Evolutionary conservation across 2,888 invertebrate species (phyloP), one percentile per base, ranked within the genome.

Genomic region (Synanthedon vespiformis): DNA sequence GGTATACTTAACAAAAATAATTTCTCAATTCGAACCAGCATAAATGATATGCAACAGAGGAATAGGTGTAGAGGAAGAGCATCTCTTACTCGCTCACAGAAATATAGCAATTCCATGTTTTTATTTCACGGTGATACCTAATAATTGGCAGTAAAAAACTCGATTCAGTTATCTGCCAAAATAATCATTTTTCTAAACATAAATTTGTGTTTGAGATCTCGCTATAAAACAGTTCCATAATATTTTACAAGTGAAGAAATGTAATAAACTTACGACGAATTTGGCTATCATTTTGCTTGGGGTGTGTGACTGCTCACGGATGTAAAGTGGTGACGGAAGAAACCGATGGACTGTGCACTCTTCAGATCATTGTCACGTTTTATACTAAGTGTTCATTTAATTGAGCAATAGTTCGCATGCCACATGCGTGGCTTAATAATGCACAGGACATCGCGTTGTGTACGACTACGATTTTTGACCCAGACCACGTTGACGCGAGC

Each of bases 241-340:
- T 2, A 48, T 48, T n/a, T n/a, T 22, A 48, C 34, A 34, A 13
- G 44, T 44, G 12, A 5, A 34, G 34, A 44, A 44, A 34, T 34
- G 34, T 34, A 34, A 22, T 49, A 57, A 27, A 72, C 87, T 86
- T 63, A 87, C 87, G 72, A 84, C 66, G 75, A 85, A 83, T 80
- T 86, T 86, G 85, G 85, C 84, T 79, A 87, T 81, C 87, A 87
- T 87, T 85, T 73, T 85, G 77, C 79, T 79, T 73, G 68, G 63
- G 61, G 58, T 68, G 57, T 65, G 83, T 85, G 85, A 86, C 86
- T 85, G 84, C 85, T 83, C 75, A 77, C 77, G 64, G 65, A 70
- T 74, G 68, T 53, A 54, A 67, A 44, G 34, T 34, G 64, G 62
- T 64, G 65, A 64, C 72, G 70, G 18, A 22, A 68, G 67, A 68